Evolutionary conservation across 2,888 invertebrate genomes (phyloP).

Genomic region (Stenchaetothrips biformis): DNA sequence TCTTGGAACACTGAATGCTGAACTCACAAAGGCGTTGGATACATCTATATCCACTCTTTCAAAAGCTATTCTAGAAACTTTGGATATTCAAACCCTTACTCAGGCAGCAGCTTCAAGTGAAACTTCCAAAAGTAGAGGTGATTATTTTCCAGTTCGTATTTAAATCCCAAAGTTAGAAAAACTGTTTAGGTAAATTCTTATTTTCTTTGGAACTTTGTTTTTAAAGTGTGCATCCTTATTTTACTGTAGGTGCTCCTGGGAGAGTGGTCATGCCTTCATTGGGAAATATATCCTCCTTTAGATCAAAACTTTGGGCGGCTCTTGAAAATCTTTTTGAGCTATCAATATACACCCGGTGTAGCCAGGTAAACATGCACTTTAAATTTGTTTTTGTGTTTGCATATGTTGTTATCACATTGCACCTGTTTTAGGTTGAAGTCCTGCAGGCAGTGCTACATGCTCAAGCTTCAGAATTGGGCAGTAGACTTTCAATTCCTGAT

Average conservation of each 20-base stretch:
- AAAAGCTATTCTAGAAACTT: constrained; percentile 47
- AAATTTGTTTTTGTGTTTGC: constrained; percentile 29
- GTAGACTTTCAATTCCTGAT: not conserved
- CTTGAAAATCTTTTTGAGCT: constrained; percentile 80
- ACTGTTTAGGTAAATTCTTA: not conserved
- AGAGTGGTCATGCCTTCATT: constrained; percentile 53
- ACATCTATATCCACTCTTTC: constrained; percentile 48
- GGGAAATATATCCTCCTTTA: constrained; percentile 55
- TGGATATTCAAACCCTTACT: constrained; percentile 47
- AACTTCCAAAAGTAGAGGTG: constrained; percentile 1
- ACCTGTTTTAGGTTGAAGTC: constrained; percentile 47
- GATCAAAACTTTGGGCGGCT: constrained; percentile 77
- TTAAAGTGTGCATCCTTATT: not conserved
- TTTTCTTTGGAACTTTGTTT: not conserved
- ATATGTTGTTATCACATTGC: constrained; percentile 35
- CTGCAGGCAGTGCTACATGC: constrained; percentile 49
- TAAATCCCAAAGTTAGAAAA: not conserved
- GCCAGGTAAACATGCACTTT: constrained; percentile 53
- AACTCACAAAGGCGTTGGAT: constrained; percentile 49
- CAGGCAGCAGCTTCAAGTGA: constrained; percentile 33
- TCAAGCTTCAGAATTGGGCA: not conserved
- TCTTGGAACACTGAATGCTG: constrained; percentile 48
- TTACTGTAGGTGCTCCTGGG: constrained; percentile 50
- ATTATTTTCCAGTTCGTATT: not conserved
- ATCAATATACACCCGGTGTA: constrained; percentile 64